These are phyloP conservation scores for Tauraco hartlaubi DNA, from an alignment of 2,797 vertebrate genomes.

Conservation along the genomic window DNA sequence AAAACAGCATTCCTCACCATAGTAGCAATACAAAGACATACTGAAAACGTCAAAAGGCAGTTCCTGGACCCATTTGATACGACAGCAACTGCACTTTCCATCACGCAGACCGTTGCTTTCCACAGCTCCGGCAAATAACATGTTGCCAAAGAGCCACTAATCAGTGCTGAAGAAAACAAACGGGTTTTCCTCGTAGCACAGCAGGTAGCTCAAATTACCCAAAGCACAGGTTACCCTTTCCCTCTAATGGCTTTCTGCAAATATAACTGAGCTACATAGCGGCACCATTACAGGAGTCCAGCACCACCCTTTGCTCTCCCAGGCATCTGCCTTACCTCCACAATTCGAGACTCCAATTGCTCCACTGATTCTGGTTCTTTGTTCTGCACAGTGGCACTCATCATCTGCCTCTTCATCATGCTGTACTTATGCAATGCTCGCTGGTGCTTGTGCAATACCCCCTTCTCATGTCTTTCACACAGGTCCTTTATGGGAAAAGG, in stretches of 20 bases:
- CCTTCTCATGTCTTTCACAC: slow-evolving; percentile 97
- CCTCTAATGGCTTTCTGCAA: neutral
- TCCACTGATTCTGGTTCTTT: slow-evolving; percentile 92
- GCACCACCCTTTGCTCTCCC: neutral
- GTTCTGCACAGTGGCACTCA: slow-evolving; percentile 89
- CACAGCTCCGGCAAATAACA: neutral
- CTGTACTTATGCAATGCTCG: slow-evolving; percentile 93
- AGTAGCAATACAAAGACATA: neutral
- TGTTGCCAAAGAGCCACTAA: neutral
- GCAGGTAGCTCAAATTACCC: neutral
- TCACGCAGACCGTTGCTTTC: neutral
- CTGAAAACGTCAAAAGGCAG: neutral
- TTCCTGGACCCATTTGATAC: neutral
- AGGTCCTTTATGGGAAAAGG: slow-evolving; percentile 84
- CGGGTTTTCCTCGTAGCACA: accelerated
- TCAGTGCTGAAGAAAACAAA: neutral
- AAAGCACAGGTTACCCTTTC: neutral
- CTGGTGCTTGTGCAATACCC: slow-evolving; percentile 95
- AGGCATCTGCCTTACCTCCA: slow-evolving; percentile 84
- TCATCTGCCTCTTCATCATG: slow-evolving; percentile 96
- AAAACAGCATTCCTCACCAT: neutral
- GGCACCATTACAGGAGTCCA: neutral
- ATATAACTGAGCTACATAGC: neutral
- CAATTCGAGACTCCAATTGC: slow-evolving; percentile 94
- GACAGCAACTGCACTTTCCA: neutral